These are phyloP conservation scores for Flexamia atlantica DNA, from an alignment of 2,888 invertebrate genomes.

Conservation along the genomic window DNA sequence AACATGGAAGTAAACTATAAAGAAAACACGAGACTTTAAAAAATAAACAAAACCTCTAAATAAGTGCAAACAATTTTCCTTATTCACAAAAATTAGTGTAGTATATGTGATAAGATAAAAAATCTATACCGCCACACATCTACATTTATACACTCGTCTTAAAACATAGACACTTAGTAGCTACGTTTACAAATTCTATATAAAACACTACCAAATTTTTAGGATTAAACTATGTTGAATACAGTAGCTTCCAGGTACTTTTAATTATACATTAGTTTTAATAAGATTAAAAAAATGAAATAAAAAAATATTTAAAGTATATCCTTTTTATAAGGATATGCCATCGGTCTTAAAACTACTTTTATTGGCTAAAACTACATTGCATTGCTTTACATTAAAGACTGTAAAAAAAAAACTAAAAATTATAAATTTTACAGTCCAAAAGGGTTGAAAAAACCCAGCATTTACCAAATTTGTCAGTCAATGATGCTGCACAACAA, in stretches of 20 bases:
- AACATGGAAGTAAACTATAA: too few species aligned
- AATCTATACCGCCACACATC: neutral
- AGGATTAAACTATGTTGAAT: conserved; percentile 3
- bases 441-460: too few species aligned
- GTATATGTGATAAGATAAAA: neutral
- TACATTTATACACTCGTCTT: conserved; percentile 3
- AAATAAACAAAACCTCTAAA: too few species aligned
- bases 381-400: neutral
- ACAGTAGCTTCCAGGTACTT: conserved; percentile 11
- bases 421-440: conserved; percentile 10
- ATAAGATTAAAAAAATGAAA: neutral
- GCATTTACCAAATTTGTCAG: too few species aligned
- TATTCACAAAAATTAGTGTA: neutral
- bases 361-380: neutral
- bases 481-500: too few species aligned
- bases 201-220: neutral
- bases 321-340: neutral
- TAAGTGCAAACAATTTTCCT: too few species aligned
- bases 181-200: conserved; percentile 30
- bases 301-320: neutral
- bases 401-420: neutral
- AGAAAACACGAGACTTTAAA: too few species aligned
- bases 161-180: conserved; percentile 15
- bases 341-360: neutral
- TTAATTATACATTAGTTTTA: conserved; percentile 10